phyloP scores from a whole-genome alignment of 2,888 invertebrate species.

The Ichneumoninae sp. region DNA sequence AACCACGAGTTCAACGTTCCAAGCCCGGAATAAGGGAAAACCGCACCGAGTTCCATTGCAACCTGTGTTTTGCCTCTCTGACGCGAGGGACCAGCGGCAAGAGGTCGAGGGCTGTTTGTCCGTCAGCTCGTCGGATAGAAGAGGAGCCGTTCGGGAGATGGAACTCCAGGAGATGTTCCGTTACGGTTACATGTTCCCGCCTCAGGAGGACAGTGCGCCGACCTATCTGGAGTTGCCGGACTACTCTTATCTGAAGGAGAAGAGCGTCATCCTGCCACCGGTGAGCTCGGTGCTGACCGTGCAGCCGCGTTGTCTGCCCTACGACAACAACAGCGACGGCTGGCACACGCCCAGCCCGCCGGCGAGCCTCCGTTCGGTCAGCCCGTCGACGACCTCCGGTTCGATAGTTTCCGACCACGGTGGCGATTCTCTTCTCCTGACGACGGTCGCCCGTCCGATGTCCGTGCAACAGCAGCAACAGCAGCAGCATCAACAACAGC shows the following conservation, averaged over 20 bases:
- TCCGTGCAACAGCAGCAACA: background rate
- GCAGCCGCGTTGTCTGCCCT: slow-evolving; percentile 66
- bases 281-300: slow-evolving; percentile 74
- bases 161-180: slow-evolving; percentile 83
- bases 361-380: slow-evolving; percentile 80
- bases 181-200: slow-evolving; percentile 82
- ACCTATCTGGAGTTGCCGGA: slow-evolving; percentile 79
- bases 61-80: background rate
- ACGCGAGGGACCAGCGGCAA: background rate
- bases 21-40: background rate
- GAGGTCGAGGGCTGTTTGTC: background rate
- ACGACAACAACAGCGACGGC: slow-evolving; percentile 81
- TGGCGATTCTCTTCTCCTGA: slow-evolving; percentile 53
- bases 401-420: slow-evolving; percentile 80
- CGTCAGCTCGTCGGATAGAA: background rate
- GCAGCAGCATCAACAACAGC: background rate
- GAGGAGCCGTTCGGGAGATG: slow-evolving; percentile 69
- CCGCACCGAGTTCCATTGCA: background rate
- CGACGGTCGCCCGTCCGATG: slow-evolving; percentile 22
- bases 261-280: slow-evolving; percentile 76
- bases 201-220: slow-evolving; percentile 78
- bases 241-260: slow-evolving; percentile 77
- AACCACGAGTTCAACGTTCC: slow-evolving; percentile 8
- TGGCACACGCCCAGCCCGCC: slow-evolving; percentile 83
- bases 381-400: slow-evolving; percentile 78